Evolutionary conservation across 2,113 vertebrate genomes (phyloP).

Genomic region (Cyprinodon brontotheroides): DNA sequence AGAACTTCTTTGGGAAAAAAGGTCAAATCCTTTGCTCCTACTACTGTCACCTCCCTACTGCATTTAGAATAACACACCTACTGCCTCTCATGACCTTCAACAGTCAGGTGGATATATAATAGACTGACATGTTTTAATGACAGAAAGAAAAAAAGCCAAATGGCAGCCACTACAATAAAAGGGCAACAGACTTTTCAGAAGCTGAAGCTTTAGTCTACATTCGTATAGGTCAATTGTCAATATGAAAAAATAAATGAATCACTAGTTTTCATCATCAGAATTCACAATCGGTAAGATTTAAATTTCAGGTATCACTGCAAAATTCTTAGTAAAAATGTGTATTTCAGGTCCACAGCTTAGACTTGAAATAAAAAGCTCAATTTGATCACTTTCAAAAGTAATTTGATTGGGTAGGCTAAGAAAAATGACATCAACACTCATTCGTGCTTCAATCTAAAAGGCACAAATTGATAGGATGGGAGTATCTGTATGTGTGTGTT

Average conservation of each 20-base stretch:
- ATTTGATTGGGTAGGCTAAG: not conserved
- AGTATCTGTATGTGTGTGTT: too few species aligned
- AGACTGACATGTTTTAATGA: constrained; percentile 38
- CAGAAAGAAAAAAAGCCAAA: constrained; percentile 52
- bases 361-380: not conserved
- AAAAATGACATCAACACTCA: not conserved
- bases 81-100: constrained; percentile 7
- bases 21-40: constrained; percentile 30
- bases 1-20: constrained; percentile 15
- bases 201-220: constrained; percentile 17
- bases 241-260: constrained; percentile 59
- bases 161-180: constrained; percentile 52
- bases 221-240: constrained; percentile 64
- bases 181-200: constrained; percentile 46
- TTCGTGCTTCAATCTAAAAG: too few species aligned
- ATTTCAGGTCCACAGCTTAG: not conserved
- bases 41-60: constrained; percentile 27
- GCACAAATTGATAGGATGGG: too few species aligned
- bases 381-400: not conserved
- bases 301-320: constrained; percentile 12
- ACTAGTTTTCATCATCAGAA: constrained; percentile 26
- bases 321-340: constrained; percentile 13
- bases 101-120: not conserved
- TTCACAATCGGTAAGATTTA: constrained; percentile 34
- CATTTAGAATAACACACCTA: constrained; percentile 5